Percentiles rank a stretch among this genome's conserved stretches.
phyloP scores from a whole-genome alignment of 2,888 invertebrate species.

The Phortica okadai region DNA sequence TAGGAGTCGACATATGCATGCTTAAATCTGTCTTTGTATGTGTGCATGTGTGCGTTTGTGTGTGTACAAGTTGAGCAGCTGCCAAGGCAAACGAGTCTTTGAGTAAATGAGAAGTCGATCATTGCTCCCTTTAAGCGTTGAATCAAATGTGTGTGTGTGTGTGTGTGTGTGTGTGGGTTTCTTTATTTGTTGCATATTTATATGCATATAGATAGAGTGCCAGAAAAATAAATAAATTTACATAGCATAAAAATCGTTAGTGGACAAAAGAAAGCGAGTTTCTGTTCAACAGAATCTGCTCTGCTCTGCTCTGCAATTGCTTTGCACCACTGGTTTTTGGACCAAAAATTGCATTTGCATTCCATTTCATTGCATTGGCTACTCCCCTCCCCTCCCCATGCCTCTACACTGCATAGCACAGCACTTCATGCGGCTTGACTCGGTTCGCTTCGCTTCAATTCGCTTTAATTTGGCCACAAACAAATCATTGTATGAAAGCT shows the following conservation, averaged over 20 bases:
- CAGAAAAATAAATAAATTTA: conserved; percentile 20
- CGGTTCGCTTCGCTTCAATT: too few species aligned
- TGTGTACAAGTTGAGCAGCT: background rate
- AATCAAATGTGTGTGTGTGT: background rate
- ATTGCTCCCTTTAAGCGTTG: conserved; percentile 47
- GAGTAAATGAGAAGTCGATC: conserved; percentile 51
- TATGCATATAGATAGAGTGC: background rate
- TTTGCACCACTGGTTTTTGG: background rate
- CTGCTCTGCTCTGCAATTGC: background rate
- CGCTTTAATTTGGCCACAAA: background rate
- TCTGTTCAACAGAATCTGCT: background rate
- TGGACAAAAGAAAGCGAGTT: conserved; percentile 47
- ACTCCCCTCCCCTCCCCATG: too few species aligned
- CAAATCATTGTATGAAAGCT: background rate
- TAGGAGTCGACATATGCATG: background rate
- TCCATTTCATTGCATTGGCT: background rate
- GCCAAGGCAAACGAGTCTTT: conserved; percentile 73
- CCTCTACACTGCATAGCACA: too few species aligned
- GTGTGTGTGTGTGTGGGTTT: background rate
- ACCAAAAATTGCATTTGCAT: conserved; percentile 4
- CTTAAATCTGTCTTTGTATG: background rate
- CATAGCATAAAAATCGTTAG: conserved; percentile 16
- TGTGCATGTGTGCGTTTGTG: background rate
- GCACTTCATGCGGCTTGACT: too few species aligned
- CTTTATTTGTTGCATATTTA: background rate